phyloP scores from a whole-genome alignment of 2,113 vertebrate species.

The Aptenodytes patagonicus region DNA sequence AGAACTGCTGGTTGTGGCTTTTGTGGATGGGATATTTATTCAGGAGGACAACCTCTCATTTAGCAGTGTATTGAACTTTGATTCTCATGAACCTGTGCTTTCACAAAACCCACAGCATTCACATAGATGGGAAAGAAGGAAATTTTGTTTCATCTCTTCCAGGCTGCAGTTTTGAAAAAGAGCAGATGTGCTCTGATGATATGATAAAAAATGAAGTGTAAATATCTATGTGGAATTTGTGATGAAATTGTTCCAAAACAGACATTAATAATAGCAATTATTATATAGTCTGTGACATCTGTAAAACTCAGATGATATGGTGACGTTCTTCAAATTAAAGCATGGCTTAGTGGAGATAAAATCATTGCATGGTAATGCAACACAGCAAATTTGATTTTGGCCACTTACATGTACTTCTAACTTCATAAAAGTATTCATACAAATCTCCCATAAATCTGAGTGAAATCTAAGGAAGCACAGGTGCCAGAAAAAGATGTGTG shows the following conservation, averaged over 20 bases:
- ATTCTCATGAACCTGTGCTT: neutral
- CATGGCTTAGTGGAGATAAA: neutral
- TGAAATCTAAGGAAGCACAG: neutral
- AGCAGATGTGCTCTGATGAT: neutral
- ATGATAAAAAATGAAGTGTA: neutral
- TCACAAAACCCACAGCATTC: neutral
- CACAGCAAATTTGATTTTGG: neutral
- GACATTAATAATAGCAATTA: neutral
- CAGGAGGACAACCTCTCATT: neutral
- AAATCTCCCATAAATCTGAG: neutral
- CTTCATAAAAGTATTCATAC: neutral
- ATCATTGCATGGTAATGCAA: neutral
- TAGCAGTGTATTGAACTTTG: neutral
- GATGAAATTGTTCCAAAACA: neutral
- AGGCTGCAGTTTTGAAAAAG: neutral
- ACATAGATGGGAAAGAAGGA: neutral
- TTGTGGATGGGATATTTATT: neutral
- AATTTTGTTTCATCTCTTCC: neutral
- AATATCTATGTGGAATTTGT: neutral
- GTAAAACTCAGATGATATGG: neutral
- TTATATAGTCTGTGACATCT: neutral
- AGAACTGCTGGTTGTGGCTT: neutral
- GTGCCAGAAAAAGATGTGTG: neutral
- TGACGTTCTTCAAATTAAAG: neutral
- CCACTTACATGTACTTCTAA: neutral